A percentile compares a stretch with the other conserved stretches of the same genome.
phyloP scores from a whole-genome alignment of 2,797 vertebrate genomes.

The Fistularia tabacaria region DNA sequence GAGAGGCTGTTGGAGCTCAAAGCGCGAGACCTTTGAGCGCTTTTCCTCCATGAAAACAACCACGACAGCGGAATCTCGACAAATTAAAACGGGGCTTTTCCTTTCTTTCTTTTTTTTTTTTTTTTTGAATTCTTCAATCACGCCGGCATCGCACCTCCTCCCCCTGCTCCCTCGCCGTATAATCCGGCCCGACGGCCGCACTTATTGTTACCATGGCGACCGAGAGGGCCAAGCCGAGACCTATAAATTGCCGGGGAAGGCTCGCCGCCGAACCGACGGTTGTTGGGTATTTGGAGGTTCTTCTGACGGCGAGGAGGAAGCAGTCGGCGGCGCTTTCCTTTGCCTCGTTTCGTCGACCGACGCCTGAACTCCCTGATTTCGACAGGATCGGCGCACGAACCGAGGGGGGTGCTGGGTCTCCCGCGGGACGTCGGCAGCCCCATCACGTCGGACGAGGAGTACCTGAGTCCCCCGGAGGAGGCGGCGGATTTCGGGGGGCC shows the following conservation, averaged over 20 bases:
- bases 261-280: constrained; percentile 50
- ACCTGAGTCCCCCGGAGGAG: constrained; percentile 94
- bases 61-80: too few relatives aligned
- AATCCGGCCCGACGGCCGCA: constrained; percentile 68
- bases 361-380: constrained; percentile 6
- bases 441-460: constrained; percentile 96
- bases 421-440: constrained; percentile 84
- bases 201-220: constrained; percentile 81
- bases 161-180: constrained; percentile 43
- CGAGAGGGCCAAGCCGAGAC: constrained; percentile 65
- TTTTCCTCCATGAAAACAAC: too few relatives aligned
- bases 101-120: too few relatives aligned
- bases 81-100: neutral
- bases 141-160: constrained; percentile 33
- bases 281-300: constrained; percentile 45
- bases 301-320: constrained; percentile 1
- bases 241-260: constrained; percentile 73
- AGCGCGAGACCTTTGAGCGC: too few relatives aligned
- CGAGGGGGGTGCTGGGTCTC: constrained; percentile 69
- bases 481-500: constrained; percentile 78
- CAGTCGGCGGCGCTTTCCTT: constrained; percentile 1
- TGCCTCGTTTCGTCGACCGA: neutral
- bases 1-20: too few relatives aligned
- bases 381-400: constrained; percentile 72
- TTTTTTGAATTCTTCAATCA: neutral